Base-by-base conservation (phyloP, 1,140 invertebrate genomes). In the Nasonia vitripennis region DNA sequence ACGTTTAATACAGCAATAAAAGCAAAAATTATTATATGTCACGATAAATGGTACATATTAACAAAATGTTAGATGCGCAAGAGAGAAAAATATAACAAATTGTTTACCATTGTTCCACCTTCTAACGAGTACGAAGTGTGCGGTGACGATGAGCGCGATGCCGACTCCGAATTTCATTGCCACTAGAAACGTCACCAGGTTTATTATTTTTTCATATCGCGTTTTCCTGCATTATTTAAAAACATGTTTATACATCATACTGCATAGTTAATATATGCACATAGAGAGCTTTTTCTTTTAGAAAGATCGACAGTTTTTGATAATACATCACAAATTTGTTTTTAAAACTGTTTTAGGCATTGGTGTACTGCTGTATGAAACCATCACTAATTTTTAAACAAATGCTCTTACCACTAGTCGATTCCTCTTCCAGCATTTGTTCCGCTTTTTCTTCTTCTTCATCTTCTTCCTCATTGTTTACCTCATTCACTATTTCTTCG, bases 81-180 rank as follows among this genome's bases (percentile, higher is more conserved):
- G 31, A 62, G 23, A 62, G 48, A 78, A 78, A 45, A 62, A 79
- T 34, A 51, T 71, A 86, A 79, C 87, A 11, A 45, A 41, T 79
- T 74, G 48, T 87, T 93, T 92, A 93, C 93, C 90, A 83, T 91
- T 90, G 79, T 93, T 94, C 92, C 94, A 94, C 90, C 93, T 93
- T 90, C 93, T 93, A 92, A 94, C 91, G 86, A 94, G 94, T 91
- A 97, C 96, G 91, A 96, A 95, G 93, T 96, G 96, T 89, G 96
- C 96, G 90, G 96, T 96, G 89, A 96, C 94, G 90, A 96, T 94
- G 91, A 97, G 94, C 87, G 96, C 96, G 90, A 96, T 94, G 88
- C 96, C 96, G 92, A 97, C 95, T 90, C 94, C 95, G 94, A 97
- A 94, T 94, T 96, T 97, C 93, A 96, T 95, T 92, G 95, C 95